Evolutionary conservation across 1,140 invertebrate species (phyloP), one percentile per base, ranked within the genome.

Genomic region (Eupeodes corollae): DNA sequence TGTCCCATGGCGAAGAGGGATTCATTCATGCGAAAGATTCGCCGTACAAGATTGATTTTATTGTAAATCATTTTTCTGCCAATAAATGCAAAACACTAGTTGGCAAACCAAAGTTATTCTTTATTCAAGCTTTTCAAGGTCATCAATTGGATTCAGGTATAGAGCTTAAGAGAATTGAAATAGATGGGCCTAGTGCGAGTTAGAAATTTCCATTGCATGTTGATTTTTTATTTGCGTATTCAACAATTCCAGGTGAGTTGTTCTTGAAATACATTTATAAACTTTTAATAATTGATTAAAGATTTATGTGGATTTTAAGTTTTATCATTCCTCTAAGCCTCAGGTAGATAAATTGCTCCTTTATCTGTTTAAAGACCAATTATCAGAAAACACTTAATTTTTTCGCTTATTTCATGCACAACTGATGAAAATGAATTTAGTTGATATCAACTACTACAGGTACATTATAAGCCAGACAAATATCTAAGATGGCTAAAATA

Each of bases 201-300:
- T 88, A 88, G 56, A 81, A 80, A 57, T 91, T 96, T 61, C 92
- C 92, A 10, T 75, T 79, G 42, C 84, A 91, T 69, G 91, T 91
- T 32, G 91, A 96, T 69, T 91, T 93, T 69, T 71, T 95, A 13
- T 86, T 94, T 56, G 86, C 83, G 10, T 95, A 90, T 66, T 92
- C 88, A 9, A 92, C 90, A 21, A 82, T 93, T 40, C 83, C 89
- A n/a, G n/a, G n/a, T n/a, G n/a, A n/a, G n/a, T n/a, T n/a, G n/a
- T 63, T 89, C 88, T 80, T 77, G 72, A 16, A 43, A 41, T 9
- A 13, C 15, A 11, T 41, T 41, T 9, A 10, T 11, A 41, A 41
- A 12, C 10, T 10, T 13, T 13, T 13, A 11, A 41, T 16, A 13
- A 11, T 11, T 41, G 15, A 10, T 9, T 11, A 41, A 16, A 11